Evolutionary conservation across 2,113 vertebrate species (phyloP), one percentile per base, ranked within the genome.

Genomic region (Corvus hawaiiensis): DNA sequence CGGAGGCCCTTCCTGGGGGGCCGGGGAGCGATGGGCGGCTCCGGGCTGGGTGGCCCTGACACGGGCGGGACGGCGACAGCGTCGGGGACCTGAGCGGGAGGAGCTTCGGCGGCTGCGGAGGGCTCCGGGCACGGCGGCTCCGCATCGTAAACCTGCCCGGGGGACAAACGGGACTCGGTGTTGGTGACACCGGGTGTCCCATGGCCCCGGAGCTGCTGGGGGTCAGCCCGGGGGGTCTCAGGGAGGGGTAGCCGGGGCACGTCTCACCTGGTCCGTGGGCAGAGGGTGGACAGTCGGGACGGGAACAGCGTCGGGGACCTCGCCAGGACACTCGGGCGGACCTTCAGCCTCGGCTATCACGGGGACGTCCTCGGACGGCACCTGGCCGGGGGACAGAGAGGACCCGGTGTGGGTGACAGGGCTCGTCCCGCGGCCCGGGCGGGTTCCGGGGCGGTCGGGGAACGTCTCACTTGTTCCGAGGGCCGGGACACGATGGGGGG

Each of bases 261-360:
- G 3, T 26, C 94, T 91, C 97, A 98, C 98, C 97, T 97, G 69
- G 2, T 6, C 13, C 5, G 33, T 62, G 1, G 33, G 23, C 48
- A 21, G 19, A 63, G 27, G 32, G 13, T 4, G 33, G 51, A 7
- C 59, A 33, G 3, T 4, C 26, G 11, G n/a, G 63, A 12, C 9
- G 6, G 43, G 12, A 11, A 4, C 18, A 46, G 27, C 39, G 4
- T 7, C 18, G 33, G 33, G 15, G 6, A 13, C 17, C 27, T 20
- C 22, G 3, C 7, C 7, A 22, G n/a, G 43, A 58, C 6, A 4
- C 64, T 8, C 22, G 23, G 9, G 7, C 3, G 13, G 10, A 26
- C 3, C 6, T 7, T 3, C 48, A 26, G 13, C 13, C 24, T 43
- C 52, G 16, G 26, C 24, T 46, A 13, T 6, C 19, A 1, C 43